Conservation (phyloP, 2,888 invertebrate species). For the Drosophila robusta region DNA sequence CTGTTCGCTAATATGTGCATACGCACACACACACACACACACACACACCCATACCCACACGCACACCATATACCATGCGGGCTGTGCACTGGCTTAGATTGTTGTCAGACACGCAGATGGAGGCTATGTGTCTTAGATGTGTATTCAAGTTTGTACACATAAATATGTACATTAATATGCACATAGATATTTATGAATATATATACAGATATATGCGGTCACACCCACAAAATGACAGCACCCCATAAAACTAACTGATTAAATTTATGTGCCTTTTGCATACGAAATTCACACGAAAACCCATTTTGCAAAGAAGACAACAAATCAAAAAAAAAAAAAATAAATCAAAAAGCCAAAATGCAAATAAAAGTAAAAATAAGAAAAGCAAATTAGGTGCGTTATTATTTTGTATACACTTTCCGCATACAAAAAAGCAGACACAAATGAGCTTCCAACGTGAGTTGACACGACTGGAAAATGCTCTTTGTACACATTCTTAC, state of each 20-base stretch:
- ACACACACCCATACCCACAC: neutral
- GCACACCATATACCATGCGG: neutral
- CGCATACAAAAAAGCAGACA: too few species aligned
- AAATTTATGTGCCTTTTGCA: slow-evolving; percentile 64
- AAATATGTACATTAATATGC: neutral
- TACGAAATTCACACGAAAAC: slow-evolving; percentile 46
- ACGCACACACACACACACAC: neutral
- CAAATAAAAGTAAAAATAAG: slow-evolving; percentile 1
- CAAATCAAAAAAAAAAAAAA: neutral
- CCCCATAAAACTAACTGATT: slow-evolving; percentile 56
- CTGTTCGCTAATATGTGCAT: slow-evolving; percentile 6
- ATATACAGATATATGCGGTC: slow-evolving; percentile 9
- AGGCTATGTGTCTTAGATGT: neutral
- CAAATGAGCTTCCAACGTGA: neutral
- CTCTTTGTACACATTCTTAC: neutral
- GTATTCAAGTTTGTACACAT: neutral
- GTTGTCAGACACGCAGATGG: slow-evolving; percentile 44
- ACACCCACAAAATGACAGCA: slow-evolving; percentile 40
- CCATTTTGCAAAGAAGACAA: slow-evolving; percentile 26
- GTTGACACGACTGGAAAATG: neutral
- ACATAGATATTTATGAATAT: neutral
- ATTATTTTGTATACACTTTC: slow-evolving; percentile 11
- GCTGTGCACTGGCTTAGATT: slow-evolving; percentile 48
- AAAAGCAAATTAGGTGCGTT: slow-evolving; percentile 24
- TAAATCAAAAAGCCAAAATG: neutral